These are phyloP conservation scores for Drosophila cardini DNA, from an alignment of 1,140 invertebrate species.

Conservation along the genomic window DNA sequence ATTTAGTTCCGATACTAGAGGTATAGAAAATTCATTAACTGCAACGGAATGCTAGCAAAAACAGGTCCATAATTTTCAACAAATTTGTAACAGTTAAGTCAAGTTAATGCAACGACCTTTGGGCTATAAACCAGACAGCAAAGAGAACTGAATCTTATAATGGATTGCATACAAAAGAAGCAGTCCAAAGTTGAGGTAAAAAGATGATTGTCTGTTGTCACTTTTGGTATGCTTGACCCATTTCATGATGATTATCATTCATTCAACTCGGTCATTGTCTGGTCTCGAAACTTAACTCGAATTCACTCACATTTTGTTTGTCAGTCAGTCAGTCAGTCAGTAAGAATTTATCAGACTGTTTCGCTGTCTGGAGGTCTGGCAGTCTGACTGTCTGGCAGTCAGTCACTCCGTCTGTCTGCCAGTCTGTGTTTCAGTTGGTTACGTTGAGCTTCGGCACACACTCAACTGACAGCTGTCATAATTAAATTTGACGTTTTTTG, in stretches of 20 bases:
- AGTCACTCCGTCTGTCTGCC: conserved; percentile 12
- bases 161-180: not conserved
- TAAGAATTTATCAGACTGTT: not conserved
- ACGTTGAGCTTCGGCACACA: conserved; percentile 62
- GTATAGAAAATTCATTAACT: conserved; percentile 32
- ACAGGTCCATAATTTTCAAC: not conserved
- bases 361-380: conserved; percentile 8
- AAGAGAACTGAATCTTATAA: conserved; percentile 16
- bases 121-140: conserved; percentile 5
- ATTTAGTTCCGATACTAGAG: not conserved
- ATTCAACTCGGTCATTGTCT: conserved; percentile 58
- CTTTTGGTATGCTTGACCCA: conserved; percentile 77
- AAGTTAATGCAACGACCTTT: conserved; percentile 42
- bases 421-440: conserved; percentile 1
- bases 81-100: conserved; percentile 41
- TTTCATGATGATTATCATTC: conserved; percentile 67
- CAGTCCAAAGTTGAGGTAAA: conserved; percentile 4
- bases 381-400: conserved; percentile 4
- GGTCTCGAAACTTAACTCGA: conserved; percentile 16
- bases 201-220: conserved; percentile 63
- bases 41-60: conserved; percentile 9
- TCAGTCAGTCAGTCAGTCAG: conserved; percentile 12
- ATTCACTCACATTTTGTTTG: conserved; percentile 34
- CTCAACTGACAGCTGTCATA: conserved; percentile 80
- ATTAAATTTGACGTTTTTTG: conserved; percentile 76